Evolutionary conservation across 1,140 invertebrate species (phyloP), one percentile per base, ranked within the genome.

Genomic region (Triops cancriformis): DNA sequence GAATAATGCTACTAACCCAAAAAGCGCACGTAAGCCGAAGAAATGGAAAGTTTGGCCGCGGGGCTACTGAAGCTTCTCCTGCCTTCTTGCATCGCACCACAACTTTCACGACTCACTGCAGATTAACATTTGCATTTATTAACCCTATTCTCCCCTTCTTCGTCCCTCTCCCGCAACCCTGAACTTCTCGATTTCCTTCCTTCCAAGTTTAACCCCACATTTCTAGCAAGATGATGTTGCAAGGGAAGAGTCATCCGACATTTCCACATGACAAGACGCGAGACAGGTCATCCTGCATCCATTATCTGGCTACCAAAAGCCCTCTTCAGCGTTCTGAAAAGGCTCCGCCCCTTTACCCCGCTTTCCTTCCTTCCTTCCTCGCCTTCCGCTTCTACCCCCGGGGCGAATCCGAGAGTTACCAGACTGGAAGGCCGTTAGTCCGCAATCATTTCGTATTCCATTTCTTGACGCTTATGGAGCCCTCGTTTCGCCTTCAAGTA

Each of bases 401-500:
- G 31, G 31, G 31, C 31, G 31, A 37, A 37, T 37, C 31, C 31
- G 31, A 64, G 23, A 5, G 14, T 64, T 23, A 64, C 51, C 23
- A 64, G 51, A 64, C 51, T 64, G 51, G 51, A 64, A 64, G 51
- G 51, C 51, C 51, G 51, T 64, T 64, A 64, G 51, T 64, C 51
- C 51, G 51, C 51, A 64, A 64, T 64, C 51, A 64, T 64, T 64
- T 64, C 51, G 51, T 64, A 64, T 64, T 64, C 51, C 51, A 64
- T 64, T 64, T 64, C 51, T 64, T 64, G 51, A 64, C 51, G 51
- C 51, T 64, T 64, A 64, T 64, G 51, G 18, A 0, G 18, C 51
- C 51, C 51, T 23, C 51, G 31, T 37, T 37, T 37, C 31, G 31
- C 7, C 31, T 37, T 37, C 31, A 37, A 37, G 31, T 37, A 37